Conservation (phyloP, 2,797 vertebrate genomes). For the Scolopax rusticola region DNA sequence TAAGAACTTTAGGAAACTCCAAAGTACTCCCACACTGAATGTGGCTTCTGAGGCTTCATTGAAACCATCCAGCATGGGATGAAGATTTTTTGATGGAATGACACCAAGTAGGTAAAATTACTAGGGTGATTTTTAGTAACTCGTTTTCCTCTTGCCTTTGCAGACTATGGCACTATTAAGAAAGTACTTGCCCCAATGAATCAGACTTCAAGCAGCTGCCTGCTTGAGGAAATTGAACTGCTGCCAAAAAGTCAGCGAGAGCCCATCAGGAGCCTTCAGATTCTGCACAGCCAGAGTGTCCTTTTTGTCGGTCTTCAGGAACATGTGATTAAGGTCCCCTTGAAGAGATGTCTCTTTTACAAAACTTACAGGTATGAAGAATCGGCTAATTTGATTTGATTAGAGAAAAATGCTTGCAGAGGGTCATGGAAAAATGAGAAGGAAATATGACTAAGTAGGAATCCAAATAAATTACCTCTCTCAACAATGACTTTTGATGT, state of each 20-base stretch:
- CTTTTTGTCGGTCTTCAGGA: constrained; percentile 93
- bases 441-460: background rate
- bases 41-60: background rate
- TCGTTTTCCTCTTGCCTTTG: background rate
- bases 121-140: background rate
- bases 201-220: constrained; percentile 88
- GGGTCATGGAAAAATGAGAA: background rate
- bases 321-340: constrained; percentile 93
- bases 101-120: background rate
- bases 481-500: background rate
- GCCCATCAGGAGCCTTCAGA: constrained; percentile 90
- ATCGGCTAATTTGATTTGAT: background rate
- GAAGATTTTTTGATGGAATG: background rate
- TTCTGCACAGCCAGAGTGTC: constrained; percentile 93
- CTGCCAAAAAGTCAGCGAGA: constrained; percentile 86
- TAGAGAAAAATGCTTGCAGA: background rate
- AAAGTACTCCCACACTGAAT: background rate
- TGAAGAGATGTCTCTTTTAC: constrained; percentile 94
- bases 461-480: background rate
- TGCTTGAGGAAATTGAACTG: constrained; percentile 95
- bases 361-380: constrained; percentile 87
- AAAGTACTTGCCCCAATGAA: constrained; percentile 94
- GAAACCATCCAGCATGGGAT: background rate
- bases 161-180: constrained; percentile 96
- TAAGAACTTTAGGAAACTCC: background rate